Percentiles rank a stretch among this genome's conserved stretches.
These are phyloP conservation scores for Intellagama lesueurii DNA, from an alignment of 2,797 vertebrate species.

Conservation along the genomic window DNA sequence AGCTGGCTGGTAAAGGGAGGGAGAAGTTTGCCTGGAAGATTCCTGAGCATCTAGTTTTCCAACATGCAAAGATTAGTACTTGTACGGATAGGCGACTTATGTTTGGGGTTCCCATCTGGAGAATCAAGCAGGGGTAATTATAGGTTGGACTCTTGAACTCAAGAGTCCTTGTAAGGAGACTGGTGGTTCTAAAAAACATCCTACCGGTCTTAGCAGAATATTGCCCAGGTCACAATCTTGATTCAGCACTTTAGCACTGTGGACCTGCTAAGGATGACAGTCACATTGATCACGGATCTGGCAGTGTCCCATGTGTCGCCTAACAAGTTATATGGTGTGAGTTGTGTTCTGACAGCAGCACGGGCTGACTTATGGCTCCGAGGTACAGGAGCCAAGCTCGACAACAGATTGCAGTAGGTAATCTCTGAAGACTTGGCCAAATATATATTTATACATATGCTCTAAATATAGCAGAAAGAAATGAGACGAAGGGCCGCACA, in stretches of 20 bases:
- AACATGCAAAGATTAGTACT: background rate
- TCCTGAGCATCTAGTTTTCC: background rate
- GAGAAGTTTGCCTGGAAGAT: no score
- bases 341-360: background rate
- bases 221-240: background rate
- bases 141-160: background rate
- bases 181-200: background rate
- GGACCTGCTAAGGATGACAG: conserved; percentile 17
- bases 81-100: no score
- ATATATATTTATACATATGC: background rate
- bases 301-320: conserved; percentile 36
- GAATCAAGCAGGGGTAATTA: no score
- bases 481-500: background rate
- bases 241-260: background rate
- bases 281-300: background rate
- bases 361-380: background rate
- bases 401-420: background rate
- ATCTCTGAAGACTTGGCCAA: background rate
- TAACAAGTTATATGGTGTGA: background rate
- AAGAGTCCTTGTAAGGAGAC: background rate
- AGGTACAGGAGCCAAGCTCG: background rate
- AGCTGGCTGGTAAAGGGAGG: background rate
- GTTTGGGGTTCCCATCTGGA: no score
- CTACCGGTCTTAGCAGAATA: background rate
- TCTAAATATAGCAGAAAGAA: background rate